Conservation (phyloP, 2,797 vertebrate genomes). For the Avahi laniger region DNA sequence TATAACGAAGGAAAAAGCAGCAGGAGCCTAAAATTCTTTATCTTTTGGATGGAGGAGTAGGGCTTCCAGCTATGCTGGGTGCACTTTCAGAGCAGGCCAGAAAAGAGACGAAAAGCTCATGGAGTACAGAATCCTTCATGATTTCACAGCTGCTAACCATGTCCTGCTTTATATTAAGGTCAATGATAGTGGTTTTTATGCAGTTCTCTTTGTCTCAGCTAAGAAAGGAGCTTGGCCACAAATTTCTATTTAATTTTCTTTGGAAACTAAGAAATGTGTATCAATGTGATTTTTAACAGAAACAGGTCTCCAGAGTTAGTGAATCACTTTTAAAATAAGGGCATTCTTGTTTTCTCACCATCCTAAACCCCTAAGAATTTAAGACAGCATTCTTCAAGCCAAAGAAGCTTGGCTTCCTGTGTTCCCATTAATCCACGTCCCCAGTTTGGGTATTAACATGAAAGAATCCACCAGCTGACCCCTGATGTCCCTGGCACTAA, state of each 20-base stretch:
- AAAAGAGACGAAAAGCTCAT: background rate
- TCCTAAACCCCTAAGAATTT: constrained; percentile 39
- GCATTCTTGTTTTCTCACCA: background rate
- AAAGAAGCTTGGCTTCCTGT: background rate
- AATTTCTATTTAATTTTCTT: constrained; percentile 29
- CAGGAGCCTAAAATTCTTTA: background rate
- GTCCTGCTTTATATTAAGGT: constrained; percentile 13
- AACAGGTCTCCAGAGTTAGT: background rate
- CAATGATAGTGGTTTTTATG: background rate
- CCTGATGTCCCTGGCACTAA: background rate
- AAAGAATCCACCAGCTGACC: constrained; percentile 51
- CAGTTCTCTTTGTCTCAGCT: constrained; percentile 16
- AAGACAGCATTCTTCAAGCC: background rate
- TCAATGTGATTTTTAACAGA: constrained; percentile 37
- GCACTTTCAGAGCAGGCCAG: background rate
- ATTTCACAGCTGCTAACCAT: background rate
- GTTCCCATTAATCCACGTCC: constrained; percentile 59
- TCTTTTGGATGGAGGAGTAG: background rate
- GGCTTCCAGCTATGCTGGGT: background rate
- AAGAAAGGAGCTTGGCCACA: background rate
- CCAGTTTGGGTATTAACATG: constrained; percentile 69
- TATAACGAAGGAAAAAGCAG: background rate
- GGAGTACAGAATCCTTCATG: background rate
- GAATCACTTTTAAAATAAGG: constrained; percentile 29
- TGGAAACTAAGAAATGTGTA: background rate